Evolutionary conservation across 2,113 vertebrate genomes (phyloP).

Genomic region (zebrafish (Danio rerio)): DNA sequence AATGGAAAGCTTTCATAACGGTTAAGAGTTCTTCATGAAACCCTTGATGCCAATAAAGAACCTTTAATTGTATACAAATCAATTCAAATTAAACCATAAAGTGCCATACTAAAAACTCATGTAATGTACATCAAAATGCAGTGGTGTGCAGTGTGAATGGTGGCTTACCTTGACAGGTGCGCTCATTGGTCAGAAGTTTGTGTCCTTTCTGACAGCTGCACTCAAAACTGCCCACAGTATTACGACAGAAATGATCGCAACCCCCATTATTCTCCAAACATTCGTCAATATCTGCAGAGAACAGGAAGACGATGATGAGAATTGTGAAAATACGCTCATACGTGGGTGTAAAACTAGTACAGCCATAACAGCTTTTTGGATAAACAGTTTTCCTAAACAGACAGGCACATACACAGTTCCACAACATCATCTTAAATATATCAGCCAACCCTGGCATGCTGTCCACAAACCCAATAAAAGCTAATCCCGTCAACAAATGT

Average conservation of each 20-base stretch:
- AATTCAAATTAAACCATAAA: not conserved
- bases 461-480: constrained; percentile 29
- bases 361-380: constrained; percentile 27
- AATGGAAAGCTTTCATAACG: too few relatives aligned
- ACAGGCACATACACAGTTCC: constrained; percentile 38
- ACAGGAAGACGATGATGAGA: not conserved
- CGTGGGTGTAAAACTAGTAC: not conserved
- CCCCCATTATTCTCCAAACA: constrained; percentile 92
- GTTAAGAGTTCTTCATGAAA: too few relatives aligned
- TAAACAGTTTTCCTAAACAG: constrained; percentile 34
- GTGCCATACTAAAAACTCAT: not conserved
- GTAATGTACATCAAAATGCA: not conserved
- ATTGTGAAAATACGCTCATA: not conserved
- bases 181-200: constrained; percentile 94
- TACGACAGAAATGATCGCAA: constrained; percentile 93
- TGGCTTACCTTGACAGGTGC: constrained; percentile 91
- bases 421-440: constrained; percentile 36
- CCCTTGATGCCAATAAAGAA: too few relatives aligned
- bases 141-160: not conserved
- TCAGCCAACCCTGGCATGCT: constrained; percentile 36
- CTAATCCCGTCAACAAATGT: constrained; percentile 45
- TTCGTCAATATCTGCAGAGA: constrained; percentile 89
- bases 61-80: too few relatives aligned
- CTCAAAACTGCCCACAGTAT: constrained; percentile 97
- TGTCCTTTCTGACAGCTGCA: constrained; percentile 96